Evolutionary conservation across 2,888 invertebrate species (phyloP), one percentile per base, ranked within the genome.

Genomic region (Agrotis puta): DNA sequence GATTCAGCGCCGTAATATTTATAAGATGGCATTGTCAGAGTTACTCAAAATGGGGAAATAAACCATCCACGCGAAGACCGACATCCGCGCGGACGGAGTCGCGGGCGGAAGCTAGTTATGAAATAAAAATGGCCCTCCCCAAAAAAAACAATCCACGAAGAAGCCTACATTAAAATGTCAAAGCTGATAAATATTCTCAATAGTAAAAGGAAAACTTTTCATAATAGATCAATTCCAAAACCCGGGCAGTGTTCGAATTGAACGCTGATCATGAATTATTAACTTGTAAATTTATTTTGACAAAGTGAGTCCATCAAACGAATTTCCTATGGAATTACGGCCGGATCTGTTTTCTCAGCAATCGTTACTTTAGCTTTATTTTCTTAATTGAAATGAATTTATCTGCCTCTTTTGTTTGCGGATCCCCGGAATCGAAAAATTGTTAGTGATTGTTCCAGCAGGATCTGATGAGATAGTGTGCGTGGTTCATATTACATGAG

Each of bases 241-340:
- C 51, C 47, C 58, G 5, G 56, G 57, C 64, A 24, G 11, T 59
- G 53, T 69, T 74, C 72, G 57, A 76, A 79, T 79, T 78, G 70
- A 73, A 69, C 16, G 64, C 73, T 81, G 75, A 85, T 79, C 83
- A 79, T 85, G 74, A 85, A 85, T 81, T 82, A 88, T 84, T 82
- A 81, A 82, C 78, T 84, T 81, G 76, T 69, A 78, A 76, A 85
- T 81, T 85, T 84, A 79, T 83, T 86, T 74, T 79, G 73, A 77
- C 77, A 77, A 84, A 84, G 75, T 77, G 47, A 76, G 45, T 63
- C 75, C 75, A 70, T 78, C 66, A 64, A 76, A 77, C 47, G 64
- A 81, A 66, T 78, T 78, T 72, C 67, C 51, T 54, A 57, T 18
- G 62, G 59, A 58, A 82, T 82, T 72, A 59, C 54, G 51, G 24